phyloP scores from a whole-genome alignment of 2,888 invertebrate genomes.

The Eugnorisma glareosa region DNA sequence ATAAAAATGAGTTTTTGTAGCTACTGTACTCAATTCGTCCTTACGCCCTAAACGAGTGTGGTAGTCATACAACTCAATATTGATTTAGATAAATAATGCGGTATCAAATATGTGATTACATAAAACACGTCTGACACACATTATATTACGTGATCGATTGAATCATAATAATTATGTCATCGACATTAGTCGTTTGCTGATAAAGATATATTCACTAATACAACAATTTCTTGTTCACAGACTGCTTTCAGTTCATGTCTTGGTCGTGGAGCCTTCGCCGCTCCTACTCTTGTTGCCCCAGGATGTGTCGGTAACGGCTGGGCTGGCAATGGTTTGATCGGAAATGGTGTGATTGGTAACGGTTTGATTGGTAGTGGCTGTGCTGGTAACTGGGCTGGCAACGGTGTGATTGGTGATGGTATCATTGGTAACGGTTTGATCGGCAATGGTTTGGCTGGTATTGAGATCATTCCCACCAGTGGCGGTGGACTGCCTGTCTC shows the following conservation, averaged over 20 bases:
- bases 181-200: no score
- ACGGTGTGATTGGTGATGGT: conserved; percentile 5
- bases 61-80: no score
- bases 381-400: conserved; percentile 8
- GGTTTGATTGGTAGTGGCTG: background rate
- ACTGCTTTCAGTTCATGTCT: background rate
- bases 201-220: background rate
- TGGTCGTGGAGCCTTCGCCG: background rate
- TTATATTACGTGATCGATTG: background rate
- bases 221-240: background rate
- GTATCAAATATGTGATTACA: no score
- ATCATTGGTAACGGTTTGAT: background rate
- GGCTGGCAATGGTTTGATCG: background rate
- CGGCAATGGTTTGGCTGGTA: conserved; percentile 1
- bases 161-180: no score
- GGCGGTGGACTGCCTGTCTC: conserved; percentile 28
- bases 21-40: no score
- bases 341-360: background rate
- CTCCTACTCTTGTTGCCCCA: background rate
- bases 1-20: no score
- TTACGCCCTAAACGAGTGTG: no score
- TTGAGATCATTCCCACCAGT: conserved; percentile 26
- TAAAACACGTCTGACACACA: background rate
- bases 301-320: conserved; percentile 19
- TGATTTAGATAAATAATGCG: no score